Evolutionary conservation across 2,797 vertebrate genomes (phyloP), one percentile per base, ranked within the genome.

Genomic region (Buphagus erythrorhynchus): DNA sequence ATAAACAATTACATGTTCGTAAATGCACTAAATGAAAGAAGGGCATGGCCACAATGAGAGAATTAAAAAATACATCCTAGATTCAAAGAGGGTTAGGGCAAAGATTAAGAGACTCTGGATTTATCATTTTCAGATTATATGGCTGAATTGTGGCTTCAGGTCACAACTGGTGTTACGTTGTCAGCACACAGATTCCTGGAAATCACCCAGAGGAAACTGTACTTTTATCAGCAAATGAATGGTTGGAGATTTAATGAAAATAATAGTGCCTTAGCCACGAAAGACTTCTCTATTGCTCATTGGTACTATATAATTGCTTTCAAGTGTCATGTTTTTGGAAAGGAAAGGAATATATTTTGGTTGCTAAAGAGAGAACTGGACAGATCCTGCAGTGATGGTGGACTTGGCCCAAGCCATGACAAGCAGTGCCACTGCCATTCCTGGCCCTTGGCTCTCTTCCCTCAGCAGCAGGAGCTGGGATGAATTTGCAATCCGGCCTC

Each of bases 101-200:
- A 86, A 80, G 88, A 77, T 87, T 77, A 91, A 91, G 35, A 66
- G 33, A 58, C 25, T 73, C 51, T 43, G 62, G 51, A 81, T 95
- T 88, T 91, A 91, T 88, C 38, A 78, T 84, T 79, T 95, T 80
- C 68, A 52, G 13, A 79, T 78, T 88, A 49, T 84, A 25, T 38
- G 43, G 43, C 29, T 90, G 66, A 90, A 85, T 88, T 91, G 81
- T 40, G 59, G 73, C 76, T 94, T 76, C 51, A 36, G 51, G 55
- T 90, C 76, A 43, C 82, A 81, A 45, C 58, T 46, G 33, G 73
- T 72, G 58, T 57, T 69, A 59, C 16, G 25, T 11, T 77, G 74
- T 46, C 52, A 92, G 72, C 57, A 31, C 19, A 38, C 66, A 81
- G 54, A 91, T 42, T 29, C 5, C 1, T 48, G 81, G 74, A 66